Conservation (phyloP, 2,113 vertebrate species). For the Gallinago paraguaiae region DNA sequence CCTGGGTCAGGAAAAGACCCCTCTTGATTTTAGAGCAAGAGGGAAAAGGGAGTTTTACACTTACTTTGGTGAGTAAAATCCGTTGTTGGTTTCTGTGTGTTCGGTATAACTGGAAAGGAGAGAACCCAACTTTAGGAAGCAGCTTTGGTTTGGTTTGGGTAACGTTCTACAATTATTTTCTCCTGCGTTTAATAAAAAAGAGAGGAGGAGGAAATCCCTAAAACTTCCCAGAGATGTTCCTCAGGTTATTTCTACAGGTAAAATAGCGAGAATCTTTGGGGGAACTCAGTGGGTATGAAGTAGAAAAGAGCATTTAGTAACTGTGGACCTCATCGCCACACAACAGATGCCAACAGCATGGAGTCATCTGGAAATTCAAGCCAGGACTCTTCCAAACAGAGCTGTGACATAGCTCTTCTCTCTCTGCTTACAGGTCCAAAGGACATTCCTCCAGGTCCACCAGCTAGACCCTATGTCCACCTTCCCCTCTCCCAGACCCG, state of each 20-base stretch:
- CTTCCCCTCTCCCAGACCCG: neutral
- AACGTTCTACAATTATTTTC: neutral
- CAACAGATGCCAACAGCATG: neutral
- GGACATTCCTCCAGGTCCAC: neutral
- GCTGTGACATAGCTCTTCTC: neutral
- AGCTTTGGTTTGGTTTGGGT: neutral
- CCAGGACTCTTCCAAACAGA: neutral
- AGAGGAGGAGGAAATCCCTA: neutral
- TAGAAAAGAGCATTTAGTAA: neutral
- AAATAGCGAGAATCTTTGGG: neutral
- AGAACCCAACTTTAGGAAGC: neutral
- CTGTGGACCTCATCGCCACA: neutral
- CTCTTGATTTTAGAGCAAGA: neutral
- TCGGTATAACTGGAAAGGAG: conserved; percentile 26
- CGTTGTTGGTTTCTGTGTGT: neutral
- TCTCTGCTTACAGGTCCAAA: neutral
- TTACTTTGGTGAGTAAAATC: neutral
- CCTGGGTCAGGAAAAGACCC: neutral
- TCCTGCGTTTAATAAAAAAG: neutral
- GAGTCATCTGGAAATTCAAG: neutral
- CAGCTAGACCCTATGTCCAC: neutral
- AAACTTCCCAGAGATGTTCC: neutral
- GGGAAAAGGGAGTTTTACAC: neutral
- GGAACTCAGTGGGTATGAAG: neutral
- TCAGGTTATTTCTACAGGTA: neutral